Evolutionary conservation across 2,113 vertebrate genomes (phyloP), one percentile per base, ranked within the genome.

Genomic region (Upupa epops): DNA sequence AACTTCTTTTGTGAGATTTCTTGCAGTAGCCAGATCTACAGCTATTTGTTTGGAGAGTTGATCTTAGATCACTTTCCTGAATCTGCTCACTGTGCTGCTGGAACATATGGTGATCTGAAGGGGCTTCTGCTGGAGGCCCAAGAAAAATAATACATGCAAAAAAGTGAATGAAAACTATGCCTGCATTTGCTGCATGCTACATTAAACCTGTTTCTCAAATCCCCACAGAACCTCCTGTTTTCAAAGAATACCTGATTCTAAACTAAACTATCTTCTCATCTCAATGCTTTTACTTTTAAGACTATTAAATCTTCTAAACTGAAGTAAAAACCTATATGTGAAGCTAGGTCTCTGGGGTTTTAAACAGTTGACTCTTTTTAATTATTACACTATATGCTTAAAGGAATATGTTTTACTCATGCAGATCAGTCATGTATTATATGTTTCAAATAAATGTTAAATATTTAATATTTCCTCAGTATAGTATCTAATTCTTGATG

Each of bases 11-110:
- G 75, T 48, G 52, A 64, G 34, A 86, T 68, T 64, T 48, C 29
- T 78, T 4, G 0, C 26, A 32, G 31, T 56, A 75, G 29, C 29
- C 65, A 58, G 52, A 0, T 2, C 64, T 2, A 0, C 0, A 0
- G 20, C 26, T 52, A 46, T 6, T 2, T 29, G 16, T 48, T 60
- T 81, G 45, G 49, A 55, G 65, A 31, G 60, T 22, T 60, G 34
- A 22, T 49, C 60, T 88, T 78, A 58, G 77, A 54, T 54, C 32
- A 8, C 22, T 14, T 42, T 26, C 37, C 26, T 66, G 48, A 48
- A 59, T 66, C 29, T 3, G 1, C 17, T 21, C 48, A 12, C 69
- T 1, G 0, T 32, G 29, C 34, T 77, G 18, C 37, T 72, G 24
- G 22, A 86, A 64, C 64, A 70, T 20, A 7, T 4, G 3, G 5